Evolutionary conservation across 1,140 invertebrate genomes (phyloP).

Genomic region (Trinorchestia longiramus): DNA sequence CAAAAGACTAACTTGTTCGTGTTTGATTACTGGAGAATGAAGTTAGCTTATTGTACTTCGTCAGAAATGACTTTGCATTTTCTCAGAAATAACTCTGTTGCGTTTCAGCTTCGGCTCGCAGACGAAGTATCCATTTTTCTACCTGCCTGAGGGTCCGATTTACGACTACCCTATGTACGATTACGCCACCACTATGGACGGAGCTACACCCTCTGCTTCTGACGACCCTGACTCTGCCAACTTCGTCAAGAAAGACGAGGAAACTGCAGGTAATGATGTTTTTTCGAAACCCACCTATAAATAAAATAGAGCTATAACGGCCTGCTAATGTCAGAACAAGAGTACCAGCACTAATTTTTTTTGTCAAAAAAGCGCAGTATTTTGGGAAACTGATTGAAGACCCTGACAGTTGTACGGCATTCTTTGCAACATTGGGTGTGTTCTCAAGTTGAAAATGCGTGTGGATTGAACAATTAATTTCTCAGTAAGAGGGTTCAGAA

Average conservation of each 20-base stretch:
- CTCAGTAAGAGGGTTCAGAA: neutral
- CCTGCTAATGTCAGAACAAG: no score
- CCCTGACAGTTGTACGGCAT: no score
- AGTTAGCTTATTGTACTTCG: no score
- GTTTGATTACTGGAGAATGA: no score
- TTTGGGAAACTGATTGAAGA: no score
- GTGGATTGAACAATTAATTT: neutral
- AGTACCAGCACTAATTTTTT: no score
- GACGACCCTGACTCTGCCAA: conserved; percentile 28
- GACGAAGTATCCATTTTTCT: conserved; percentile 7
- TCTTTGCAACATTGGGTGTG: no score
- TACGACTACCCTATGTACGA: conserved; percentile 16
- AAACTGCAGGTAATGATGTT: conserved; percentile 55
- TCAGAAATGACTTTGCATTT: neutral
- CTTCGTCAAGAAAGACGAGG: conserved; percentile 64
- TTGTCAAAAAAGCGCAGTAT: no score
- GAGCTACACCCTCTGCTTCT: neutral
- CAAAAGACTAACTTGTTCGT: no score
- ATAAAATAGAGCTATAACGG: no score
- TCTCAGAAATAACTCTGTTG: neutral
- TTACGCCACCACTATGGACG: conserved; percentile 5
- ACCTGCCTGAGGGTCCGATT: neutral
- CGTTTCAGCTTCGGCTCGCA: conserved; percentile 21
- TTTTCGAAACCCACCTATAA: no score
- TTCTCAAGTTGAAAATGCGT: neutral